Base-by-base conservation (phyloP, 2,113 vertebrate species). In the Gallinago paraguaiae region DNA sequence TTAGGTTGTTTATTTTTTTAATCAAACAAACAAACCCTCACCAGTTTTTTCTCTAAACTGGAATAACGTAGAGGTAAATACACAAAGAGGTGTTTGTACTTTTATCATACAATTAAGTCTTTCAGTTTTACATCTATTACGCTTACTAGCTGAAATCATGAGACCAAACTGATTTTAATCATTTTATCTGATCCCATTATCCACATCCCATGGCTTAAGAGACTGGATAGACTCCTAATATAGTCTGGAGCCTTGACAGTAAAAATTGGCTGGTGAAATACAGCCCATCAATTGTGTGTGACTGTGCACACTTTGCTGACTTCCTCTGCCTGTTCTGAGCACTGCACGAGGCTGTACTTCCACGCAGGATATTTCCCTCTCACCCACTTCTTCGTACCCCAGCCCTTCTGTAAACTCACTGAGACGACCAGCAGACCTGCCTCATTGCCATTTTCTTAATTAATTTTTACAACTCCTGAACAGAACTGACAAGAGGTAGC, bases 251-350 rank as follows among this genome's bases (percentile, higher is more conserved):
- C 30, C 71, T 84, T 60, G 54, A 70, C 51, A 82, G 57, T 63
- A 93, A 96, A 95, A 84, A 41, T 31, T 86, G 75, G n/a, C 53
- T 90, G 72, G 67, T 84, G 60, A 92, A 80, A 69, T 43, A 31
- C 37, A 83, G 37, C 33, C 30, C 35, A 50, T 68, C 35, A 69
- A n/a, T 74, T 72, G 19, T 57, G 67, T 2, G 6, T 57, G 86
- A 51, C 72, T 2, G 0, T 43, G 16, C 39, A 61, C 17, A 13
- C 59, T 90, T 76, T 84, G 28, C 74, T 92, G 82, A 65, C 63
- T 89, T 88, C 93, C 95, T 82, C 60, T 79, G 39, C 60, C 78
- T 10, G 7, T 56, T 89, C 65, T 57, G 45, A 91, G 82, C 54
- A 19, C 45, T 79, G 35, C 37, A 82, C 9, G 0, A 81, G 65